Evolutionary conservation across 2,113 vertebrate genomes (phyloP).

Genomic region (Ictalurus furcatus): DNA sequence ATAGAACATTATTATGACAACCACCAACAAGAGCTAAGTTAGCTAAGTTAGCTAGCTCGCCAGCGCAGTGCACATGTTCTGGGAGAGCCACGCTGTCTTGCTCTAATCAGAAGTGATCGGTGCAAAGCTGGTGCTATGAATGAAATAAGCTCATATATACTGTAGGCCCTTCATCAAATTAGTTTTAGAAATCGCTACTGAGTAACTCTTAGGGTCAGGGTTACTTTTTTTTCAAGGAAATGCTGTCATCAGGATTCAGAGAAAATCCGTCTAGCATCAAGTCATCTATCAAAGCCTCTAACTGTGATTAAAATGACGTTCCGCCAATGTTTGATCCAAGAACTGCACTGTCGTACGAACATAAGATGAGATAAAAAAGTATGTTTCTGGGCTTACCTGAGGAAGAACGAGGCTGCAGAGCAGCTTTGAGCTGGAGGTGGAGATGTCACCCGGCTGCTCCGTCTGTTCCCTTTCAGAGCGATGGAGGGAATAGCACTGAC

Average conservation of each 20-base stretch:
- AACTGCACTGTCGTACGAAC: neutral
- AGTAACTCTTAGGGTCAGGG: neutral
- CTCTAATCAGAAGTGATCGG: no score
- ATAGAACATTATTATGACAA: neutral
- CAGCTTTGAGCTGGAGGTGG: slow-evolving; percentile 25
- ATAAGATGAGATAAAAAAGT: neutral
- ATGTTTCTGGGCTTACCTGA: slow-evolving; percentile 39
- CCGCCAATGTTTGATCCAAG: neutral
- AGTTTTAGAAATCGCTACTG: no score
- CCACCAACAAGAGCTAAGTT: neutral
- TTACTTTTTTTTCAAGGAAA: no score
- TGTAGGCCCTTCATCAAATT: neutral
- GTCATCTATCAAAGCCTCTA: neutral
- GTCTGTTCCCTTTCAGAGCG: slow-evolving; percentile 5
- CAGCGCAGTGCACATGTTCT: neutral
- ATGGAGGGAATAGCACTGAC: neutral
- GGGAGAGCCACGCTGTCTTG: no score
- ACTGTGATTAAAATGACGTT: neutral
- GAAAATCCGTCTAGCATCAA: neutral
- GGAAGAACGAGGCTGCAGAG: slow-evolving; percentile 50
- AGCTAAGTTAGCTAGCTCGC: neutral
- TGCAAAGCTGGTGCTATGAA: no score
- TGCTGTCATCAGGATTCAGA: neutral
- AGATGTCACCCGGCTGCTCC: slow-evolving; percentile 12
- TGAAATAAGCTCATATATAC: neutral